These are phyloP conservation scores for Gambusia yucatana DNA, from an alignment of 2,797 vertebrate genomes.

Conservation along the genomic window DNA sequence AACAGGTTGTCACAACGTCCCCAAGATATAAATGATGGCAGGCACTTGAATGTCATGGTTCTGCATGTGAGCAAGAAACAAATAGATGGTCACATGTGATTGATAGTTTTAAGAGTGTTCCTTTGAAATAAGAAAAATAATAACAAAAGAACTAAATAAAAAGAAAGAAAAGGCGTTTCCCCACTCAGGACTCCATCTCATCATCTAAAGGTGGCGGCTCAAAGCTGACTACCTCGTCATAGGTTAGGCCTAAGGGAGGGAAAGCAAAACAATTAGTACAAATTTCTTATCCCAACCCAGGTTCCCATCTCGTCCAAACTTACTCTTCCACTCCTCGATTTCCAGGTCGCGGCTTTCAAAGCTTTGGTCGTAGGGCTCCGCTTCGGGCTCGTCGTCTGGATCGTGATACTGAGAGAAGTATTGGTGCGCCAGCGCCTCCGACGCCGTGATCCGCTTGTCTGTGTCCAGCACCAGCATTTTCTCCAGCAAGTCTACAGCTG, in stretches of 20 bases:
- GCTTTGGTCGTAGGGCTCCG: slow-evolving; percentile 96
- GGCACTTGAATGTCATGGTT: slow-evolving; percentile 90
- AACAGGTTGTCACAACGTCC: slow-evolving; percentile 76
- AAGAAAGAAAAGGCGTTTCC: slow-evolving; percentile 1
- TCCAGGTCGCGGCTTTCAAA: slow-evolving; percentile 96
- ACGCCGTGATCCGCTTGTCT: slow-evolving; percentile 94
- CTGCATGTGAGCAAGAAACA: slow-evolving; percentile 62
- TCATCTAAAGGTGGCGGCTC: slow-evolving; percentile 88
- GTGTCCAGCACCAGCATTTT: slow-evolving; percentile 98
- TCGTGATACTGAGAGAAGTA: slow-evolving; percentile 98
- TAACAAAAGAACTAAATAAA: background rate
- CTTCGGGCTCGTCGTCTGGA: slow-evolving; percentile 95
- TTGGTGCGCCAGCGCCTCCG: slow-evolving; percentile 90
- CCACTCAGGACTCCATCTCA: slow-evolving; percentile 95
- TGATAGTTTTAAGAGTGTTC: slow-evolving; percentile 83
- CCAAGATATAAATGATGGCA: slow-evolving; percentile 83
- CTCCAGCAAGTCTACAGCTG: slow-evolving; percentile 96
- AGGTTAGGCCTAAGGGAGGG: slow-evolving; percentile 87
- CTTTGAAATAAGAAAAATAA: slow-evolving; percentile 33
- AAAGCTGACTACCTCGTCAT: slow-evolving; percentile 93
- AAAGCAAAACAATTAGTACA: slow-evolving; percentile 13
- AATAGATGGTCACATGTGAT: slow-evolving; percentile 77
- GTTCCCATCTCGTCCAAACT: slow-evolving; percentile 61
- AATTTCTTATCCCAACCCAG: background rate
- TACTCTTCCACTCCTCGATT: slow-evolving; percentile 98